Evolutionary conservation across 2,113 vertebrate genomes (phyloP).

Genomic region (Nettapus auritus): DNA sequence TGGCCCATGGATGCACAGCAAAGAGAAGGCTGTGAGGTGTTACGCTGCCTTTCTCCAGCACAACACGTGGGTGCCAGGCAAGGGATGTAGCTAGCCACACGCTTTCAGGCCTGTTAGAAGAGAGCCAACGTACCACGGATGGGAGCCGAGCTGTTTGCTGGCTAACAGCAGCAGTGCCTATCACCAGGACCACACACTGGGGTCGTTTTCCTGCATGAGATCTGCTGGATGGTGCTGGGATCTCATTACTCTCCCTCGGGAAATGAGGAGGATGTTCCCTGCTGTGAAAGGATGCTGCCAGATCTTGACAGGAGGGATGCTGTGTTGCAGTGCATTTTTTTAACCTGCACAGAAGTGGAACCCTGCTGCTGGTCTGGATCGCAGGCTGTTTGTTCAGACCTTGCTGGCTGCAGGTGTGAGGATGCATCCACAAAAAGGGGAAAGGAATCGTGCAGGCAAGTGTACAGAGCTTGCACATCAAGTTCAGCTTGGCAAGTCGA

Average conservation of each 20-base stretch:
- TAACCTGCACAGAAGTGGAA: background rate
- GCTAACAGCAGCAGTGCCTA: background rate
- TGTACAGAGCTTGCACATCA: background rate
- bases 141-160: background rate
- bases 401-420: background rate
- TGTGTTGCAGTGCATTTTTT: rapidly evolving
- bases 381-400: background rate
- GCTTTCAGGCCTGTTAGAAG: no score
- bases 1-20: no score
- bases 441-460: background rate
- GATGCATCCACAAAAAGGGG: no score
- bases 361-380: background rate
- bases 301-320: background rate
- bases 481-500: constrained; percentile 1
- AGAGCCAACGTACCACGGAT: no score
- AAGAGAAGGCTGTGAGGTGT: no score
- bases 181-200: background rate
- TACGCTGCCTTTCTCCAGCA: no score
- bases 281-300: background rate
- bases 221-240: background rate
- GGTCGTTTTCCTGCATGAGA: background rate
- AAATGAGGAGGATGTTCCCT: background rate
- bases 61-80: no score
- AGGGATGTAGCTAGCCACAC: no score
- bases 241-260: background rate